A percentile compares a stretch with the other conserved stretches of the same genome.
These are phyloP conservation scores for Spea bombifrons DNA, from an alignment of 2,113 vertebrate species.

Conservation along the genomic window DNA sequence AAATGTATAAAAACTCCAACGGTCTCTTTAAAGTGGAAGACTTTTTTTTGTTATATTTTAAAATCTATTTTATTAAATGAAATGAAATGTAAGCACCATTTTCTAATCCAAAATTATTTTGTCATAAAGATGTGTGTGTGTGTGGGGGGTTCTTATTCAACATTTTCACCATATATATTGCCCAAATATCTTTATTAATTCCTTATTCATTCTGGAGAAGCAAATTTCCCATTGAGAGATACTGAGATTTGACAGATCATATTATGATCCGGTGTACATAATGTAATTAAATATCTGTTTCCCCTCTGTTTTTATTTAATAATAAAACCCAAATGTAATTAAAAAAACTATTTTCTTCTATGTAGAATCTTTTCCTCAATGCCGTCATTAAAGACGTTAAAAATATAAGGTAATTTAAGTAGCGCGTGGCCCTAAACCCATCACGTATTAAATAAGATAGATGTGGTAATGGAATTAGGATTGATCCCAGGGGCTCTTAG, in stretches of 20 bases:
- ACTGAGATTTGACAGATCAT: neutral
- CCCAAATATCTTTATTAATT: no score
- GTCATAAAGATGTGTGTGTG: slow-evolving; percentile 3
- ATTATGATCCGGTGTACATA: neutral
- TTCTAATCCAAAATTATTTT: slow-evolving; percentile 39
- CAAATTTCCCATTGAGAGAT: neutral
- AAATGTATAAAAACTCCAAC: slow-evolving; percentile 34
- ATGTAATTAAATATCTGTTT: slow-evolving; percentile 4
- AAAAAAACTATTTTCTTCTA: no score
- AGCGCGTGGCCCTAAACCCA: no score
- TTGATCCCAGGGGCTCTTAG: no score
- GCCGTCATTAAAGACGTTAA: no score
- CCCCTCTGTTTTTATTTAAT: neutral
- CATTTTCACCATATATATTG: slow-evolving; percentile 8
- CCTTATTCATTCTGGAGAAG: neutral
- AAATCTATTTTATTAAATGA: slow-evolving; percentile 42
- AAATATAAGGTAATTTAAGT: no score
- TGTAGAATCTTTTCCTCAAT: no score
- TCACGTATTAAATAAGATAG: no score
- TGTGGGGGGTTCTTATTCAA: neutral
- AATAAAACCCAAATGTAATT: neutral
- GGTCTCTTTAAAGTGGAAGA: slow-evolving; percentile 41
- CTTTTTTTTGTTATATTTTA: slow-evolving; percentile 37
- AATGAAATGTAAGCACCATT: slow-evolving; percentile 24
- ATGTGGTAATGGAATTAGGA: no score